phyloP scores from a whole-genome alignment of 1,140 invertebrate species.

The Branchinecta lindahli region DNA sequence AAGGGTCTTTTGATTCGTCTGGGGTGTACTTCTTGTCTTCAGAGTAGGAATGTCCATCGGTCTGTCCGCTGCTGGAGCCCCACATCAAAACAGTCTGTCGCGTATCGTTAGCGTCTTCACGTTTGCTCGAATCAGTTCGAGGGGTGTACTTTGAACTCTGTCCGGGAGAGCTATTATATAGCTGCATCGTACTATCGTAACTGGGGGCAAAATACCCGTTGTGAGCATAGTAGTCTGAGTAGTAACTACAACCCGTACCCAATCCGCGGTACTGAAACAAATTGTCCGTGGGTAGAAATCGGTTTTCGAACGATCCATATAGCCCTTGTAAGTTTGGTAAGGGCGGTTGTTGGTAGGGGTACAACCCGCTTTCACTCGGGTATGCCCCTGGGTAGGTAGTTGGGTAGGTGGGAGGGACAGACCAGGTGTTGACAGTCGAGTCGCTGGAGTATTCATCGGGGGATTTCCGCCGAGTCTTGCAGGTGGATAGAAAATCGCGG shows the following conservation, averaged over 20 bases:
- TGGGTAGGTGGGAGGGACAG: constrained; percentile 37
- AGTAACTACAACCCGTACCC: constrained; percentile 41
- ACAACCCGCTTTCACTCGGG: constrained; percentile 2
- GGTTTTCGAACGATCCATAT: constrained; percentile 43
- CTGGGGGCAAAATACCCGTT: constrained; percentile 51
- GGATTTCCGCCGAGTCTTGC: constrained; percentile 55
- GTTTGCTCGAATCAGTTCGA: constrained; percentile 12
- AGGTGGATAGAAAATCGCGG: constrained; percentile 77
- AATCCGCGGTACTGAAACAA: constrained; percentile 66
- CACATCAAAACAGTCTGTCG: constrained; percentile 75
- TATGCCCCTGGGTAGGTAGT: constrained; percentile 19
- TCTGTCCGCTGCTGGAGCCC: constrained; percentile 34
- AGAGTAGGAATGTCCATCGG: constrained; percentile 21
- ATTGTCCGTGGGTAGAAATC: constrained; percentile 60
- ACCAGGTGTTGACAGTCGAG: not conserved
- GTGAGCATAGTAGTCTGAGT: constrained; percentile 51
- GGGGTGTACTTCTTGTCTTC: constrained; percentile 34
- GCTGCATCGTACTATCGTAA: constrained; percentile 21
- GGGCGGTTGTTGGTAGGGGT: constrained; percentile 36
- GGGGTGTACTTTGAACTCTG: constrained; percentile 28
- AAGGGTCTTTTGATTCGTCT: constrained; percentile 23
- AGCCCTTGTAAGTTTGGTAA: not conserved
- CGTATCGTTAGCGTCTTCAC: constrained; percentile 30
- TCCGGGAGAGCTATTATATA: constrained; percentile 36
- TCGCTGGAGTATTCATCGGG: not conserved